Evolutionary conservation across 2,888 invertebrate species (phyloP).

Genomic region (Nephrocerus scutellatus): DNA sequence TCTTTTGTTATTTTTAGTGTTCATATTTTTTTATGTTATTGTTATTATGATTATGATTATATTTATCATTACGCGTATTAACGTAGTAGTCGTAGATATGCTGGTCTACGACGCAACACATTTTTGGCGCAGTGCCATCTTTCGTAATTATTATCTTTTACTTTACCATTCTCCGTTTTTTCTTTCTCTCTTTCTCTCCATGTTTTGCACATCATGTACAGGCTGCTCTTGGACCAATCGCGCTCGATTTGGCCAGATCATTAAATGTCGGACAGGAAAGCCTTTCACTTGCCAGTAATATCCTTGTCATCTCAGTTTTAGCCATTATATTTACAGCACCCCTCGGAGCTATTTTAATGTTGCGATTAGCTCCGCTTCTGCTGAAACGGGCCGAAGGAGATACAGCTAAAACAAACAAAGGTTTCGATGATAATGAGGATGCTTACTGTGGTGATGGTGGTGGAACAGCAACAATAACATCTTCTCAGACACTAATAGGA

Average conservation of each 20-base stretch:
- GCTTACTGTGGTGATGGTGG: neutral
- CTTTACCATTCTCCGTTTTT: constrained; percentile 3
- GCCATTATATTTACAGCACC: constrained; percentile 55
- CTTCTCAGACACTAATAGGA: neutral
- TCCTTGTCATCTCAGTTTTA: constrained; percentile 52
- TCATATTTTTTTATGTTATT: too few species aligned
- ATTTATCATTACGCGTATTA: too few species aligned
- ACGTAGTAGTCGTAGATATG: too few species aligned
- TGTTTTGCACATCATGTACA: too few species aligned
- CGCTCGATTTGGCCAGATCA: constrained; percentile 52
- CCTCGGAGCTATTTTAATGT: constrained; percentile 49
- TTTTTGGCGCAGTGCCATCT: constrained; percentile 24
- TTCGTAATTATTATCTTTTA: constrained; percentile 3
- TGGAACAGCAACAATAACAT: constrained; percentile 2
- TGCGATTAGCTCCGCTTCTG: constrained; percentile 45
- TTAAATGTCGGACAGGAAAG: constrained; percentile 32
- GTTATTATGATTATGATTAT: too few species aligned
- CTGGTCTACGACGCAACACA: too few species aligned
- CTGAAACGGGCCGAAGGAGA: constrained; percentile 31
- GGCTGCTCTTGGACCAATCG: constrained; percentile 62
- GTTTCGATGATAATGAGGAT: too few species aligned
- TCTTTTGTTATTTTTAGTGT: too few species aligned
- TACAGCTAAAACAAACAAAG: constrained; percentile 9
- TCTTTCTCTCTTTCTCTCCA: constrained; percentile 9
- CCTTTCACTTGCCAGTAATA: constrained; percentile 44